Base-by-base conservation (phyloP, 1,140 invertebrate species). In the Heterodera schachtii region DNA sequence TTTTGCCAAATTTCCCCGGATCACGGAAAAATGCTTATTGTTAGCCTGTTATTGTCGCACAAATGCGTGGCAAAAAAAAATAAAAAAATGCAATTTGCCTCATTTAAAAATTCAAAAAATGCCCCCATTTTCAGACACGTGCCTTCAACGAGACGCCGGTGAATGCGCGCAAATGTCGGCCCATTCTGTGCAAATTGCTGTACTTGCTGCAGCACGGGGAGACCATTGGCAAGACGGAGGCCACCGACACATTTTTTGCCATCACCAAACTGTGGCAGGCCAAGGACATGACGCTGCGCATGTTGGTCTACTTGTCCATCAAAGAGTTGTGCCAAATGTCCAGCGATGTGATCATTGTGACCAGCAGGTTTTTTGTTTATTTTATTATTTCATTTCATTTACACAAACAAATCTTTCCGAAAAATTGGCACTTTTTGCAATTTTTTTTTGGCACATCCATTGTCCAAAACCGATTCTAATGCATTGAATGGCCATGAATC, bases 311-410 rank as follows among this genome's bases (percentile, higher is more conserved):
- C 90, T 91, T 99, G 52, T 96, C 95, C 46, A 99, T 99, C 81
- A 99, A 99, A 90, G 97, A 98, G 90, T 91, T 99, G 85, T 95
- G 95, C 87, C 93, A 93, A 31, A 92, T 98, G 81, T 96, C 97
- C 6, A 95, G 99, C 90, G 97, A 99, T 93, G 97, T 99, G 3
- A 99, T 99, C 82, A 99, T 99, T 89, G 97, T 99, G 0, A 99
- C 97, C 5, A 91, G 91, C 89, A 89, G 90, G 90, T 90, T 85
- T 80, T 41, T 70, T 31, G 73, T 5, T 84, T 11, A 8, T 85
- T 5, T 84, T 11, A 8, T 85, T 16, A 3, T 47, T 74, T 19
- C 31, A 31, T 31, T 31, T 31, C 31, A 31, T 31, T 31, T 31
- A 31, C 31, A 31, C 31, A 31, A 31, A 31, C 31, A 31, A 31